Base-by-base conservation (phyloP, 2,888 invertebrate species). In the Pollenia amentaria region DNA sequence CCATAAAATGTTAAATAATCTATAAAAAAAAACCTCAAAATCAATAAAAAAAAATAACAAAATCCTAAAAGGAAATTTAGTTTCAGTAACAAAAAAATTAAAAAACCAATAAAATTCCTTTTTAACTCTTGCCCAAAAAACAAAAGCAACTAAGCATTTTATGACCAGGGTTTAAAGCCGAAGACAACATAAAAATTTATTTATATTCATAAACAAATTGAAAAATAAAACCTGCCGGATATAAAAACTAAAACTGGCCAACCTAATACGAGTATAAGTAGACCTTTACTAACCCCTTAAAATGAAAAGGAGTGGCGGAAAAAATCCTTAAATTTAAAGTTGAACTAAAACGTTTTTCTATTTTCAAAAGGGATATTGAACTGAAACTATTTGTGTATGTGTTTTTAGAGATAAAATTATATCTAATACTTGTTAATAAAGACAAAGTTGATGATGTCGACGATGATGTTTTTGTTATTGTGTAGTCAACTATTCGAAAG, bases 1-100 rank as follows among this genome's bases (percentile, higher is more conserved):
- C 12, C 57, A 67, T 77, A 57, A 55, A 69, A 67, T 57, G 38
- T 18, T 55, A 21, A 77, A 65, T 65, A 77, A 29, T 77, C 65
- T 65, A 18, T 40, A 18, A 44, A 29, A 77, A n/a, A 55, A 16
- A 57, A 21, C 46, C 65, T 55, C 18, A 46, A 55, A 77, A 77
- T 67, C 44, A 38, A 77, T 67, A 57, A 77, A 67, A 55, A 12
- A 44, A 65, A 75, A 64, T 64, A 64, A 46, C 12, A 62, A 29
- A 53, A 16, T 14, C 11, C 14, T 8, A 16, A 46, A 60, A 48
- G 16, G 48, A 48, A 62, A 48, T 29, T 46, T 18, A 62, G 38
- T 73, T 60, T 38, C 9, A 9, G 9, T 16, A 16, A 11, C 3
- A 46, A n/a, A 21, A 21, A 55, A 57, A 14, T 44, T 14, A 75